Conservation (phyloP, 2,797 vertebrate species). For the Sphenodon punctatus region DNA sequence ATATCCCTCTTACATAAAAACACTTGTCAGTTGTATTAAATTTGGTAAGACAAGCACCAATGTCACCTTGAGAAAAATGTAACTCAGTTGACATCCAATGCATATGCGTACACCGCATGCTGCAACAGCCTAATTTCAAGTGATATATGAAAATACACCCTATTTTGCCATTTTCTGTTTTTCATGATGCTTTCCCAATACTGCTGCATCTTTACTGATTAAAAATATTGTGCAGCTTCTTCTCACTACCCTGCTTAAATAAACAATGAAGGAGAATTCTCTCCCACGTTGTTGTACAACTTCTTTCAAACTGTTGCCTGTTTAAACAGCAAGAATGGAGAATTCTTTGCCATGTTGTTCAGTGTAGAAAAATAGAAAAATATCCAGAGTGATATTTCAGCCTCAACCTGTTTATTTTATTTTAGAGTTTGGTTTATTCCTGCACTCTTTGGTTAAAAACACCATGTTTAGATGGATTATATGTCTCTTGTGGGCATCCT, state of each 20-base stretch:
- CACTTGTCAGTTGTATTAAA: conserved; percentile 73
- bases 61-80: conserved; percentile 72
- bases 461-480: not conserved
- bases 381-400: no score
- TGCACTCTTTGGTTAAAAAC: conserved; percentile 19
- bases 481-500: not conserved
- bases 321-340: conserved; percentile 31
- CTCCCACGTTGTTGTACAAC: conserved; percentile 23
- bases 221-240: conserved; percentile 63
- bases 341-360: conserved; percentile 20
- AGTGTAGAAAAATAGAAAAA: not conserved
- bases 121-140: conserved; percentile 67
- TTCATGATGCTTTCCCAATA: conserved; percentile 55
- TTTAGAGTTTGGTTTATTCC: conserved; percentile 13
- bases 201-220: conserved; percentile 59
- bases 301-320: conserved; percentile 55
- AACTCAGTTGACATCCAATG: conserved; percentile 66
- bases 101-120: conserved; percentile 16
- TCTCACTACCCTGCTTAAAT: conserved; percentile 62
- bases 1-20: conserved; percentile 70
- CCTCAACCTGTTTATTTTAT: conserved; percentile 18
- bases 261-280: conserved; percentile 10
- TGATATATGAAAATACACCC: conserved; percentile 71
- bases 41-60: conserved; percentile 72
- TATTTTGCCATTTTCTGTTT: conserved; percentile 62